Base-by-base conservation (phyloP, 2,113 vertebrate genomes). In the Pelecanoides urinatrix region DNA sequence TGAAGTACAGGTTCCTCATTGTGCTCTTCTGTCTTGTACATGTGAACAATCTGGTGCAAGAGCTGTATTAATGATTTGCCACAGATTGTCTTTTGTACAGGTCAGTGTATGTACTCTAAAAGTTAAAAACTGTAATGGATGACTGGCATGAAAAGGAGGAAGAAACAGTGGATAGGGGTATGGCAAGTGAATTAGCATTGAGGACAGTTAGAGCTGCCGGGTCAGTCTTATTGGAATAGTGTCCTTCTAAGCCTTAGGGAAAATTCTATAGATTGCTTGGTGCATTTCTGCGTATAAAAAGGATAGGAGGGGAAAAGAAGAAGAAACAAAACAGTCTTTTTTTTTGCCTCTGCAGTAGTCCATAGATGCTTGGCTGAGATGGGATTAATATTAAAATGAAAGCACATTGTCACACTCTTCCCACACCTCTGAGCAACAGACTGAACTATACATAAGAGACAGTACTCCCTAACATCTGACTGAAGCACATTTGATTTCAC, bases 351-450 rank as follows among this genome's bases (percentile, higher is more conserved):
- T 94, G 78, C 88, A 92, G 73, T 73, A 89, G 72, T 90, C 71
- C 32, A 21, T 65, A 79, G 84, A 77, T 77, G 59, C 76, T 94
- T 75, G 93, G 96, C 95, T 97, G 97, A 89, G 92, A 97, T 83
- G 90, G 96, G 95, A 40, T 96, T 91, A 96, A 95, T 97, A 97
- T 97, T 97, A 97, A 97, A 93, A 93, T 87, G 90, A 93, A 97
- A 95, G 83, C 70, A 82, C 92, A 93, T 88, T 97, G 94, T 95
- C 91, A 86, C 94, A 93, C 90, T 88, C 94, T 97, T 81, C 94
- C 94, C 74, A 96, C 90, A 93, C 72, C 93, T 94, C 75, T 0
- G 2, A 95, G 93, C 82, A 96, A 94, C 89, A 95, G 96, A 94
- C 85, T 89, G 93, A 95, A 76, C 89, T 22, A 67, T 71, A 4